Base-by-base conservation (phyloP, 92 coral and sea anemone species). In the Parazoanthus atlanticus region DNA sequence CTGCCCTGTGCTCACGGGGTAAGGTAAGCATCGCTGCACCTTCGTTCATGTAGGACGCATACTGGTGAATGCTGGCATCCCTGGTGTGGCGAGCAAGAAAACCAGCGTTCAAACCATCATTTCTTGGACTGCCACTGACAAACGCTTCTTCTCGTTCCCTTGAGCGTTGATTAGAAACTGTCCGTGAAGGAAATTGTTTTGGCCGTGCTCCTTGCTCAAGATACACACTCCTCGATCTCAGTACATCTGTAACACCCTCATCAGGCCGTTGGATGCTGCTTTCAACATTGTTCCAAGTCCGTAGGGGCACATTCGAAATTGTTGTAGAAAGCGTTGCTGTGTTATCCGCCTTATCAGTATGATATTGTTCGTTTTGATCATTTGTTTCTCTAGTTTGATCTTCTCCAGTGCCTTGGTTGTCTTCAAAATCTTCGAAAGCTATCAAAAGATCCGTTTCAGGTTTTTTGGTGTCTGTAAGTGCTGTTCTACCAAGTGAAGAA, bases 201-300 rank as follows among this genome's bases (percentile, higher is more conserved):
- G 84, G 84, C 71, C 84, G 84, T 30, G 84, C 84, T 9, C 84
- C 84, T 34, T 80, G 84, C 28, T 80, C 65, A 33, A 80, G 41
- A 31, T 31, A 80, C 32, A 28, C 34, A 47, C 82, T 49, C 5
- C 21, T 28, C 4, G 64, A 25, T 47, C 82, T 26, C 38, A 17
- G 64, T 25, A 16, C 28, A 80, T 0, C 71, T 19, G 5, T 23
- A 31, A 1, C 3, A 56, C 26, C 13, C n/a, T 52, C 67, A 28
- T 5, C 41, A 47, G 13, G 41, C 40, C 46, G 38, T 80, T 54
- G 34, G 16, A 6, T 30, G 12, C 21, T 25, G 3, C 28, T 36
- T 36, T 75, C 79, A 13, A 40, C 12, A 34, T 17, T 30, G 40
- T 72, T 72, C 36, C 40, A 29, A 28, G 19, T 71, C 0, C 19